Evolutionary conservation across 2,797 vertebrate species (phyloP).

Genomic region (Cetoscarus ocellatus): DNA sequence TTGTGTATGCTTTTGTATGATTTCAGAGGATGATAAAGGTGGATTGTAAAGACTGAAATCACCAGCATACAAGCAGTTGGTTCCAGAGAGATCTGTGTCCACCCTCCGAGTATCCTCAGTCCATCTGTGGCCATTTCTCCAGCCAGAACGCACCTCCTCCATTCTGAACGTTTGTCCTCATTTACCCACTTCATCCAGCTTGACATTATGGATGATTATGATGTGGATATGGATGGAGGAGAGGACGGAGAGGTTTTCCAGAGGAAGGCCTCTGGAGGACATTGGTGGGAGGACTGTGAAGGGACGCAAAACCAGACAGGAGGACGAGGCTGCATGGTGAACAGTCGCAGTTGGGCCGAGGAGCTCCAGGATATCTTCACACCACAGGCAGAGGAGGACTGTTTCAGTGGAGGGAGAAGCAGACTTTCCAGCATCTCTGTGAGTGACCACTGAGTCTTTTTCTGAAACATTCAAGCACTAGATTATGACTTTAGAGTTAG

Average conservation of each 20-base stretch:
- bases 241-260: slow-evolving; percentile 54
- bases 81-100: not conserved
- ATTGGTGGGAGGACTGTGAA: slow-evolving; percentile 66
- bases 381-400: slow-evolving; percentile 40
- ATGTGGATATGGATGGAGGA: slow-evolving; percentile 62
- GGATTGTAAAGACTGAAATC: not conserved
- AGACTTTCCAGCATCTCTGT: slow-evolving; percentile 70
- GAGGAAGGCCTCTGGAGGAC: slow-evolving; percentile 25
- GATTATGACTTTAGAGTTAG: slow-evolving; percentile 1
- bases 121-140: slow-evolving; percentile 32
- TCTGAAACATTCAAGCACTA: slow-evolving; percentile 13
- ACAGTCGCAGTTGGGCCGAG: slow-evolving; percentile 73
- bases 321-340: slow-evolving; percentile 56
- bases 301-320: slow-evolving; percentile 11
- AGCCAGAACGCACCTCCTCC: slow-evolving; percentile 15
- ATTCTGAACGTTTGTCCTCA: slow-evolving; percentile 14
- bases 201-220: slow-evolving; percentile 62
- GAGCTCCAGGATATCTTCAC: slow-evolving; percentile 68
- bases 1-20: not conserved
- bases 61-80: not conserved
- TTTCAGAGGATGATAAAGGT: slow-evolving; percentile 9
- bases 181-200: slow-evolving; percentile 1
- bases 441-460: slow-evolving; percentile 35
- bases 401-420: slow-evolving; percentile 37
- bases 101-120: slow-evolving; percentile 16